Base-by-base conservation (phyloP, 2,797 vertebrate genomes). In the Acanthurus lineatus region DNA sequence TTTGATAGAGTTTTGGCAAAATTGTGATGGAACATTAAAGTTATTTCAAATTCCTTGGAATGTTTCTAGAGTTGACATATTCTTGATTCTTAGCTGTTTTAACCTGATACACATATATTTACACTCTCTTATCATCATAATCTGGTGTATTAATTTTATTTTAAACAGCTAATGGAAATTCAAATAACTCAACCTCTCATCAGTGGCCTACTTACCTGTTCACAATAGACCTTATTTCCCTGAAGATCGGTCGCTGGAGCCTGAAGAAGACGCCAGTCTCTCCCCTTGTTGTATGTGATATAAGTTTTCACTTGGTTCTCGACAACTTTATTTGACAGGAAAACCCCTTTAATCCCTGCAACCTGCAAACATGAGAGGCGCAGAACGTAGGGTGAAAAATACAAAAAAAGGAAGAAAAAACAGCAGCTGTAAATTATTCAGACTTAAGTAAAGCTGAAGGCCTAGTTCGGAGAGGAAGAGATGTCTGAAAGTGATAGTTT, bases 271-370 rank as follows among this genome's bases (percentile, higher is more conserved):
- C 86, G 96, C 97, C 97, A 99, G 92, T 98, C 97, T 96, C 97
- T 95, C 28, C 97, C 97, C 94, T 99, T 99, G 93, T 99, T 99
- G 95, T 98, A 99, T 0, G 97, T 98, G 94, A 99, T 97, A 93
- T 97, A 98, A 88, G 97, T 99, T 96, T 97, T 98, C 90, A 98
- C 97, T 96, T 98, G 96, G 94, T 95, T 97, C 92, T 97, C 97
- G 91, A 96, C 96, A 96, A 97, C 97, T 97, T 98, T 98, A 96
- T 99, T 99, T 95, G 97, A 97, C 96, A 99, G 96, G 97, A 98
- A 99, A 96, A 99, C 97, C 93, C 97, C 97, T 95, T 99, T 99
- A 96, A 99, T 98, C 94, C 97, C 97, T 73, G 97, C 97, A 97
- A 99, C 97, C 97, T 99, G 96, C 93, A 93, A 96, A 96, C 84